Percentiles rank a stretch among this genome's conserved stretches.
These are phyloP conservation scores for Cynoglossus semilaevis DNA, from an alignment of 2,113 vertebrate species.

Conservation along the genomic window DNA sequence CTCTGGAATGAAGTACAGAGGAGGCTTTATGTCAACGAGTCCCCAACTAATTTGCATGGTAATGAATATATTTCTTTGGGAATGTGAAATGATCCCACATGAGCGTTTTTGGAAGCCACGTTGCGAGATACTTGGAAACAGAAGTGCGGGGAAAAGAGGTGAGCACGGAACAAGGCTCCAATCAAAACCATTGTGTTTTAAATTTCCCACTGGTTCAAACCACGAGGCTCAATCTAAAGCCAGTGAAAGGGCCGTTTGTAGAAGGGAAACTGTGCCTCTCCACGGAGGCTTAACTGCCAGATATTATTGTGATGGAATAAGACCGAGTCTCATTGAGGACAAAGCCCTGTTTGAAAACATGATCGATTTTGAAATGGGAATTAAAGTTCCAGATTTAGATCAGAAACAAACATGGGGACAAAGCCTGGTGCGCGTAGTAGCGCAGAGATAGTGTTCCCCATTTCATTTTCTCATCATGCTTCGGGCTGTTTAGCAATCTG, in stretches of 20 bases:
- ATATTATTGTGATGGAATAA: constrained; percentile 39
- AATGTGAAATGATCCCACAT: constrained; percentile 69
- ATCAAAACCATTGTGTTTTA: constrained; percentile 58
- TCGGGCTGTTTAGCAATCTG: constrained; percentile 32
- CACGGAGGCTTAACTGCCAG: constrained; percentile 27
- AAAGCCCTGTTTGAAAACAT: constrained; percentile 39
- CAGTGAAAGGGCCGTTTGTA: constrained; percentile 43
- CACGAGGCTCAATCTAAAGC: constrained; percentile 40
- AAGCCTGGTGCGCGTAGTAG: constrained; percentile 9
- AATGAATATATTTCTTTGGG: constrained; percentile 78
- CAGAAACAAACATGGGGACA: constrained; percentile 28
- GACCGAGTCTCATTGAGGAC: constrained; percentile 23
- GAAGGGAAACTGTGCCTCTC: constrained; percentile 27
- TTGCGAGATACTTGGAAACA: constrained; percentile 43
- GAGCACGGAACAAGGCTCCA: constrained; percentile 50
- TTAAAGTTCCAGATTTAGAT: constrained; percentile 50
- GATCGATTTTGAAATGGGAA: constrained; percentile 51
- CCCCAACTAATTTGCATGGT: constrained; percentile 81
- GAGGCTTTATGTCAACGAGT: constrained; percentile 76
- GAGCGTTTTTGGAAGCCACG: constrained; percentile 54
- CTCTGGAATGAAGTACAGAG: constrained; percentile 78
- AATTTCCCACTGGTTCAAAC: constrained; percentile 52
- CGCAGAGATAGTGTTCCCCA: constrained; percentile 2
- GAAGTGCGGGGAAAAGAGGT: constrained; percentile 58
- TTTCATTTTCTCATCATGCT: constrained; percentile 13